Evolutionary conservation across 2,888 invertebrate species (phyloP).

Genomic region (Drosophila vallismaia): DNA sequence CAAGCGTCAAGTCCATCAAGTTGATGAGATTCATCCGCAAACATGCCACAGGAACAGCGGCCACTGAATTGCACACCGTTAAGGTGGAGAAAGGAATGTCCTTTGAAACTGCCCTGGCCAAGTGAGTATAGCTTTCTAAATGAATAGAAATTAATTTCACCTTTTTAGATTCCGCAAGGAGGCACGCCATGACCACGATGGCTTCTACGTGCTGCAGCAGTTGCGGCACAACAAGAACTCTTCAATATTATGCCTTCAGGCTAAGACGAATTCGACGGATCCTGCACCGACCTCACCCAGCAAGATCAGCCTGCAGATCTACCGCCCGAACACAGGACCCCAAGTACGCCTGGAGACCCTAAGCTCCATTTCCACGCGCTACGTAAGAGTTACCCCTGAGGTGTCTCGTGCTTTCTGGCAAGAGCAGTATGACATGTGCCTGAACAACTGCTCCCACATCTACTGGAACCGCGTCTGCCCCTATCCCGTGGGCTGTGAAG

Average conservation of each 20-base stretch:
- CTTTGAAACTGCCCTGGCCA: slow-evolving; percentile 93
- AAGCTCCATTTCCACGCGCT: slow-evolving; percentile 95
- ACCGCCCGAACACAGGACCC: slow-evolving; percentile 96
- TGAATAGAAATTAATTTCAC: not conserved
- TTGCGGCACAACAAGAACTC: slow-evolving; percentile 93
- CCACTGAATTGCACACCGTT: slow-evolving; percentile 96
- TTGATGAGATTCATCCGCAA: slow-evolving; percentile 92
- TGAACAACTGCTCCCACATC: slow-evolving; percentile 94
- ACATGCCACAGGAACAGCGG: slow-evolving; percentile 95
- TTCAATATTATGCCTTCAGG: slow-evolving; percentile 87
- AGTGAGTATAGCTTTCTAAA: slow-evolving; percentile 83
- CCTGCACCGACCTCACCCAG: slow-evolving; percentile 84
- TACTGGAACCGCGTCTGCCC: slow-evolving; percentile 96
- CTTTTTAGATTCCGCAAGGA: slow-evolving; percentile 46
- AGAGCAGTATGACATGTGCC: slow-evolving; percentile 93
- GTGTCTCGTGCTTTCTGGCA: slow-evolving; percentile 95
- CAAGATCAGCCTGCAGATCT: slow-evolving; percentile 89
- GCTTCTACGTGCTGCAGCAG: slow-evolving; percentile 95
- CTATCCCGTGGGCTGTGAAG: slow-evolving; percentile 92
- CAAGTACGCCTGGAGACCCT: slow-evolving; percentile 93
- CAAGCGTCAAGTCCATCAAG: slow-evolving; percentile 93
- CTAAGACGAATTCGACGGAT: not conserved
- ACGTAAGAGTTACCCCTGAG: slow-evolving; percentile 89
- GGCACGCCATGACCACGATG: slow-evolving; percentile 87
- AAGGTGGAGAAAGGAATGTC: slow-evolving; percentile 95